Percentiles rank a stretch among this genome's conserved stretches.
Conservation (phyloP, 2,797 vertebrate species). For the Spinus olivaceus region DNA sequence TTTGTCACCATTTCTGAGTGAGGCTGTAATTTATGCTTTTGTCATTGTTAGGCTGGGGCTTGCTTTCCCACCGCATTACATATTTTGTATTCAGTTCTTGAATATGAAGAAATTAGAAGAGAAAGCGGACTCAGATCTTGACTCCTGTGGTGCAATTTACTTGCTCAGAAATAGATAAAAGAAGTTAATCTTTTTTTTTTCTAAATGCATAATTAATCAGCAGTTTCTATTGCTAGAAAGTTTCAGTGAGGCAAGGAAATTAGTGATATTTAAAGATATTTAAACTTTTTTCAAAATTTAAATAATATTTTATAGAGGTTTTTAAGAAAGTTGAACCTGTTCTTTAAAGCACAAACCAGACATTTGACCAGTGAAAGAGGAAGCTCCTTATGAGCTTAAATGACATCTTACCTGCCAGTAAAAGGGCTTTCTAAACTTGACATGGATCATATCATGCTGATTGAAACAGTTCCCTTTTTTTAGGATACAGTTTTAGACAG, state of each 20-base stretch:
- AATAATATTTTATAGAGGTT: background rate
- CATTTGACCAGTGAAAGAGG: background rate
- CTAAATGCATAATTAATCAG: background rate
- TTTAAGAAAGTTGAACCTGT: background rate
- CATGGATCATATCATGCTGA: background rate
- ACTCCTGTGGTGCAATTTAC: background rate
- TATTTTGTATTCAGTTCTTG: background rate
- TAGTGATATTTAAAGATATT: background rate
- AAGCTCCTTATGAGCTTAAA: background rate
- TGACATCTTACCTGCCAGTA: background rate
- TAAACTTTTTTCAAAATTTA: background rate
- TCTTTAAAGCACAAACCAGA: background rate
- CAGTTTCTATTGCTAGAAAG: background rate
- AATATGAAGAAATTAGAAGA: background rate
- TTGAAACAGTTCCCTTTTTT: background rate
- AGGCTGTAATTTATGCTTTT: slow-evolving; percentile 1
- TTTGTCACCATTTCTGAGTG: background rate
- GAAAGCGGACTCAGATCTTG: background rate
- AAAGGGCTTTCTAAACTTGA: background rate
- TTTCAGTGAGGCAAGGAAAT: background rate
- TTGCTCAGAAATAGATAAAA: background rate
- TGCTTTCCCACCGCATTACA: background rate
- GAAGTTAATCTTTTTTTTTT: background rate
- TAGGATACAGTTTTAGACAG: background rate
- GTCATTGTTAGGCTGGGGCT: background rate